These are phyloP conservation scores for Sminthurinus aureus DNA, from an alignment of 2,888 invertebrate species.

Conservation along the genomic window DNA sequence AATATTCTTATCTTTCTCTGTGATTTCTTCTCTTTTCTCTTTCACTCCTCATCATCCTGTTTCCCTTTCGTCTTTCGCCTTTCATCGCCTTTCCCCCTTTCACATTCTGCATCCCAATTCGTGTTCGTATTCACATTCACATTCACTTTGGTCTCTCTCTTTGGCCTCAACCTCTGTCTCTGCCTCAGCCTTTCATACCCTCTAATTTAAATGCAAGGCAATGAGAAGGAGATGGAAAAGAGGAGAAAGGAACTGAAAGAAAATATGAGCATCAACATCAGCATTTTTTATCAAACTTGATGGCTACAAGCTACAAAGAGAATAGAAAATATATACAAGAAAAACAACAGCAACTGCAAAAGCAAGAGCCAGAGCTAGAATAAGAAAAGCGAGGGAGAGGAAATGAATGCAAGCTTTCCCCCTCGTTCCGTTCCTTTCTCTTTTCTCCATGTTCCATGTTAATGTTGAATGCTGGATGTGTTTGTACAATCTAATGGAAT, in stretches of 20 bases:
- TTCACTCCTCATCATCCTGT: too few species aligned
- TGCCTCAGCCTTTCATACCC: background rate
- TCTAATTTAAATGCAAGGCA: slow-evolving; percentile 6
- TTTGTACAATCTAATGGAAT: slow-evolving; percentile 39
- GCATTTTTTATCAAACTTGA: slow-evolving; percentile 22
- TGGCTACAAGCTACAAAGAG: slow-evolving; percentile 6
- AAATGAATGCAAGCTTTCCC: slow-evolving; percentile 1
- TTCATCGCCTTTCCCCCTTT: too few species aligned
- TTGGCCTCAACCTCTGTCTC: too few species aligned
- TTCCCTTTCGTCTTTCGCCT: too few species aligned
- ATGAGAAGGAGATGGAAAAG: background rate
- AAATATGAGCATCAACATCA: background rate
- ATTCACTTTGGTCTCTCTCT: too few species aligned
- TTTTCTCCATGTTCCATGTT: background rate
- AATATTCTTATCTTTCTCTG: too few species aligned
- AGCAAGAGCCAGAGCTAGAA: background rate
- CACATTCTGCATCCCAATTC: too few species aligned
- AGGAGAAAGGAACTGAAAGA: background rate
- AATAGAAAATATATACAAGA: background rate
- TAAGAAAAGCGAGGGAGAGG: background rate
- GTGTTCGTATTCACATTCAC: too few species aligned
- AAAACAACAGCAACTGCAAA: background rate
- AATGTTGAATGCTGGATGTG: background rate
- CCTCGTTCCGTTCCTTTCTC: background rate
- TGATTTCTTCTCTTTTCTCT: too few species aligned